phyloP scores from a whole-genome alignment of 2,797 vertebrate genomes.

The Malurus leucopterus region DNA sequence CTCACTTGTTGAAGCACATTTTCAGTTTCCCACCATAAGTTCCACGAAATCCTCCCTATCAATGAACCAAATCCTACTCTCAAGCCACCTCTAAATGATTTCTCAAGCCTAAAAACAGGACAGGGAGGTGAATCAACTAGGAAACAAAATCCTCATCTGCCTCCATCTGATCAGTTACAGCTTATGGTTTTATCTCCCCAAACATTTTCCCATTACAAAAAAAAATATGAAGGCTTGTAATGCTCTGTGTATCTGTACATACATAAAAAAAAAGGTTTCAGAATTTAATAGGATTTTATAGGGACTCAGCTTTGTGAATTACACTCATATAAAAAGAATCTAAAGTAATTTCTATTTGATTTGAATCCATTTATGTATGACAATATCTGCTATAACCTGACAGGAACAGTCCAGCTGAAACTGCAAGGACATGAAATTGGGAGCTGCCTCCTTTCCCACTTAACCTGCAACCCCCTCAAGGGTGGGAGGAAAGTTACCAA shows the following conservation, averaged over 20 bases:
- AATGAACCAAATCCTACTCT: not conserved
- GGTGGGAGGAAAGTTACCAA: not conserved
- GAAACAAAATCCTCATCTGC: constrained; percentile 15
- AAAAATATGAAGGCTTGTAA: not conserved
- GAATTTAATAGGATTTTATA: not conserved
- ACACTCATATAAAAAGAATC: not conserved
- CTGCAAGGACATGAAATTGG: rapidly evolving
- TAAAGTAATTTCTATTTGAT: not conserved
- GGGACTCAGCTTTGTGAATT: not conserved
- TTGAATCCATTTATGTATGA: not conserved
- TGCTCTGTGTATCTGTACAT: not conserved
- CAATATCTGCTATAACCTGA: not conserved
- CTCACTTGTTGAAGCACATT: not conserved
- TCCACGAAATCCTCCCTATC: not conserved
- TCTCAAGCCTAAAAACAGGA: not conserved
- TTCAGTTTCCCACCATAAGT: not conserved
- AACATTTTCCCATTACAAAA: not conserved
- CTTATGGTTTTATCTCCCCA: not conserved
- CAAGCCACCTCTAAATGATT: not conserved
- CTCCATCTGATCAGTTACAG: not conserved
- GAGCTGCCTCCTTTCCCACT: not conserved
- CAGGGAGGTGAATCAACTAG: not conserved
- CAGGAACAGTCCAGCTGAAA: not conserved
- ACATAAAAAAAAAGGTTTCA: not conserved
- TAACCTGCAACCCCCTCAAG: not conserved